A percentile compares a stretch with the other conserved stretches of the same genome.
Evolutionary conservation across 1,140 invertebrate genomes (phyloP).

Genomic region (Leguminivora glycinivorella): DNA sequence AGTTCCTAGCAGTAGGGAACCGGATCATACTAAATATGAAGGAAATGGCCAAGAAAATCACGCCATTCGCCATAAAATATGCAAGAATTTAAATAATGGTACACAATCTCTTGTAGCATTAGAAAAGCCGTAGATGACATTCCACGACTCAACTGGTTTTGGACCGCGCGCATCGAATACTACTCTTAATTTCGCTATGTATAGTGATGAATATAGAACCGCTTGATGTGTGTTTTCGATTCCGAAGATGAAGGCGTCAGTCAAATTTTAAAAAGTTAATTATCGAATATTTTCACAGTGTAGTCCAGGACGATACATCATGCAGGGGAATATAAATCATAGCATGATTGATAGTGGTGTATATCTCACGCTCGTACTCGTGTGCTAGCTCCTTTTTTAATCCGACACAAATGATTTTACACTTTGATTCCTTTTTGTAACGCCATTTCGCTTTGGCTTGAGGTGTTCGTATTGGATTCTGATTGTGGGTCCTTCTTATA

Average conservation of each 20-base stretch:
- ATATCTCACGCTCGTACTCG: conserved; percentile 69
- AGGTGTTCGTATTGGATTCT: conserved; percentile 41
- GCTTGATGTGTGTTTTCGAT: conserved; percentile 36
- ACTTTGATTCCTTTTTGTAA: conserved; percentile 67
- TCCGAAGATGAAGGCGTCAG: conserved; percentile 62
- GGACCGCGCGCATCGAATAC: neutral
- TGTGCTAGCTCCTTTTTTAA: conserved; percentile 73
- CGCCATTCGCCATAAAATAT: conserved; percentile 36
- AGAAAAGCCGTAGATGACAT: conserved; percentile 38
- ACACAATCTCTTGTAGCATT: conserved; percentile 42
- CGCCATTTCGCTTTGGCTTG: conserved; percentile 59
- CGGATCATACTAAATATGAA: neutral
- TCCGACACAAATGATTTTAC: conserved; percentile 75
- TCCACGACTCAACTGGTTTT: conserved; percentile 37
- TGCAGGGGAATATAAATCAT: conserved; percentile 70
- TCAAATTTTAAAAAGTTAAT: conserved; percentile 78
- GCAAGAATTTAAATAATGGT: conserved; percentile 40
- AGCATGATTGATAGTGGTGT: conserved; percentile 68
- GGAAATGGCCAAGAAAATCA: conserved; percentile 29
- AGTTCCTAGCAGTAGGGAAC: conserved; percentile 6
- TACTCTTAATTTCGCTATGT: conserved; percentile 23
- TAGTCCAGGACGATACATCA: conserved; percentile 63
- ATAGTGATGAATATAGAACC: conserved; percentile 34
- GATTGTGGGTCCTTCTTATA: conserved; percentile 9
- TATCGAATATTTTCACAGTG: conserved; percentile 67